Conservation (phyloP, 2,888 invertebrate genomes). For the Drosophila affinis region DNA sequence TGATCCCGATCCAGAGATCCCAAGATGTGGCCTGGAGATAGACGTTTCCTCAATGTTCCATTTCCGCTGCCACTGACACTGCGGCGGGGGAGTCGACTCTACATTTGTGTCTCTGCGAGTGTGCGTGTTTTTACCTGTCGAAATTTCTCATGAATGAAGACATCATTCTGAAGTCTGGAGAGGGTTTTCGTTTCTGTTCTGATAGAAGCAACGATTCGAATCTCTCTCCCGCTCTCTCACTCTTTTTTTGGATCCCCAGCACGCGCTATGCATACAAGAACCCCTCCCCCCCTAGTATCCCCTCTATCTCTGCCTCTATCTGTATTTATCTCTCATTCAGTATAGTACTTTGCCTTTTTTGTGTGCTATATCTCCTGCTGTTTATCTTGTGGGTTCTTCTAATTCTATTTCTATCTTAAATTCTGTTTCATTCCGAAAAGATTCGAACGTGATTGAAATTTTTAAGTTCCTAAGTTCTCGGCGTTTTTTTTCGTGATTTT, state of each 20-base stretch:
- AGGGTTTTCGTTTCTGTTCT: background rate
- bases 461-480: constrained; percentile 43
- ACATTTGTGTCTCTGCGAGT: too few species aligned
- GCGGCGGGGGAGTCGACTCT: background rate
- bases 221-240: background rate
- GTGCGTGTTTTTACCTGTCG: constrained; percentile 42
- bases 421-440: constrained; percentile 64
- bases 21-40: constrained; percentile 18
- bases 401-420: constrained; percentile 61
- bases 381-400: constrained; percentile 36
- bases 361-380: constrained; percentile 1
- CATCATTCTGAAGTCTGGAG: constrained; percentile 39
- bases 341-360: constrained; percentile 16
- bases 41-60: constrained; percentile 50
- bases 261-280: constrained; percentile 62
- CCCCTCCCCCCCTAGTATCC: background rate
- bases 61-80: constrained; percentile 62
- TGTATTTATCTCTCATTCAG: constrained; percentile 58
- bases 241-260: constrained; percentile 43
- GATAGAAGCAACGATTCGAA: background rate
- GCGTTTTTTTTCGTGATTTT: constrained; percentile 8
- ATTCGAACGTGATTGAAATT: constrained; percentile 65
- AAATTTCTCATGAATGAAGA: constrained; percentile 65
- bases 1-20: background rate
- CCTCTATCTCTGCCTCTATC: too few species aligned